phyloP scores from a whole-genome alignment of 2,888 invertebrate genomes.

The Amphipoea lucens region DNA sequence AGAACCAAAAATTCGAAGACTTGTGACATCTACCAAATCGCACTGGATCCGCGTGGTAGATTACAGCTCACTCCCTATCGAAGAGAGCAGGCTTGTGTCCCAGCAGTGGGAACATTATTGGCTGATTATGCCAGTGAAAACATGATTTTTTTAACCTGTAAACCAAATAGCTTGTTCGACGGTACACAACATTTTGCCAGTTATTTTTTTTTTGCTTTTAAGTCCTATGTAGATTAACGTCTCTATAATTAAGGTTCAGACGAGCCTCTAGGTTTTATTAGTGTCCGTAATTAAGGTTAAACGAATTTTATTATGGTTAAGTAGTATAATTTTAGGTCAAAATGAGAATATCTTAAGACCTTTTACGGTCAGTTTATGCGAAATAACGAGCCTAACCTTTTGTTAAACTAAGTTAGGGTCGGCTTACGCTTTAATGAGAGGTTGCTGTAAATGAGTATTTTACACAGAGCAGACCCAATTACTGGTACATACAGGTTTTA shows the following conservation, averaged over 20 bases:
- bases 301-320: background rate
- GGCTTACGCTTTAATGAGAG: conserved; percentile 19
- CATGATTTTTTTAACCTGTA: background rate
- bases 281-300: background rate
- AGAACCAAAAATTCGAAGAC: background rate
- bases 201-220: background rate
- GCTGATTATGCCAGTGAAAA: background rate
- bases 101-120: background rate
- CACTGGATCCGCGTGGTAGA: no score
- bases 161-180: background rate
- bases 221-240: background rate
- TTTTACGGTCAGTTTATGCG: background rate
- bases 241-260: background rate
- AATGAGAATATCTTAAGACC: background rate
- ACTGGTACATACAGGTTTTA: background rate
- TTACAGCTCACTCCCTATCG: no score
- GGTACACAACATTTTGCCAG: background rate
- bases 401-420: conserved; percentile 23
- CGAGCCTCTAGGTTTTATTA: background rate
- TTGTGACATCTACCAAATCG: no score
- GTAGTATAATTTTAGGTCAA: background rate
- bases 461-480: conserved; percentile 11
- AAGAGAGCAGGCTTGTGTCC: no score
- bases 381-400: conserved; percentile 13
- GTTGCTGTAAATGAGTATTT: conserved; percentile 13